Evolutionary conservation across 2,797 vertebrate genomes (phyloP).

Genomic region (Notoglanidium macrostoma): DNA sequence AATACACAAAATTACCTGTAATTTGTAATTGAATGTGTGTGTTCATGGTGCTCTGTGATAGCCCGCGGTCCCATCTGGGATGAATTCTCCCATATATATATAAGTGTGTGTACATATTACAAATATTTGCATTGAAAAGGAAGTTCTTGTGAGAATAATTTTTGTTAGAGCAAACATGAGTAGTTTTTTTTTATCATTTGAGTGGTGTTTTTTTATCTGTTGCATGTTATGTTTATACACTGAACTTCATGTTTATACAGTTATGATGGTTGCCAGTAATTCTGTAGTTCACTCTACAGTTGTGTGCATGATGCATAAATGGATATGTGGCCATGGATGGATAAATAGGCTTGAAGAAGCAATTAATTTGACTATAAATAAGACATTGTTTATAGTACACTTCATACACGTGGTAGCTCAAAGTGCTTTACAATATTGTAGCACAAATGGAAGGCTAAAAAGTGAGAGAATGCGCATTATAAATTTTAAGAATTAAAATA

Average conservation of each 20-base stretch:
- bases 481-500: not conserved
- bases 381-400: not conserved
- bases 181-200: not conserved
- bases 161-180: not conserved
- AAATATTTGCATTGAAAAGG: not conserved
- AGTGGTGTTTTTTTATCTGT: not conserved
- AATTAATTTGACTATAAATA: not conserved
- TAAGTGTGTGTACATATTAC: too few species aligned
- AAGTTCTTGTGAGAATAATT: not conserved
- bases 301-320: not conserved
- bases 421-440: not conserved
- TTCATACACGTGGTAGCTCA: not conserved
- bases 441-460: not conserved
- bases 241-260: not conserved
- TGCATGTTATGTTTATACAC: not conserved
- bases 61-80: not conserved
- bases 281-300: not conserved
- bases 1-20: not conserved
- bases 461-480: too few species aligned
- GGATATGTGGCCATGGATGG: not conserved
- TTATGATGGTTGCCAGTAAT: not conserved
- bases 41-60: not conserved
- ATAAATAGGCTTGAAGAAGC: not conserved
- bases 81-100: not conserved
- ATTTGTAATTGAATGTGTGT: not conserved